Evolutionary conservation across 2,113 vertebrate genomes (phyloP).

Genomic region (Oryzias melastigma): DNA sequence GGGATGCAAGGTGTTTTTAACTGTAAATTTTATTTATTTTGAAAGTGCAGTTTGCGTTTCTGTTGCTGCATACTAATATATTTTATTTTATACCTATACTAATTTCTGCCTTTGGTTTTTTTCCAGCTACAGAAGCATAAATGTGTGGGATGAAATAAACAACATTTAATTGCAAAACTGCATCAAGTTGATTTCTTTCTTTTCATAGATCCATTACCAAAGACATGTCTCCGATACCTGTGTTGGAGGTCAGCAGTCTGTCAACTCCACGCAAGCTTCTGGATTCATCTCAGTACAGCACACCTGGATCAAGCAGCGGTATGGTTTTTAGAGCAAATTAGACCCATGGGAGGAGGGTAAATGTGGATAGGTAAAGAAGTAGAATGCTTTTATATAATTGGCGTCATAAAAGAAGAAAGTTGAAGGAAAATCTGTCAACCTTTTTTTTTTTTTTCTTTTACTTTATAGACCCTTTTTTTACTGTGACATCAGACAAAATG

Average conservation of each 20-base stretch:
- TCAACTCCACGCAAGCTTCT: slow-evolving; percentile 90
- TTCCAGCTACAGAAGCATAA: too few species aligned
- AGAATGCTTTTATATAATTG: too few species aligned
- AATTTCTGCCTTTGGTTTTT: too few species aligned
- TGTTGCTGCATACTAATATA: slow-evolving; percentile 23
- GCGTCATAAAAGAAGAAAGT: too few species aligned
- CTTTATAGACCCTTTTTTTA: too few species aligned
- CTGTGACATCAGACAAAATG: too few species aligned
- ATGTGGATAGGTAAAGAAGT: too few species aligned
- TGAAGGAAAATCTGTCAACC: too few species aligned
- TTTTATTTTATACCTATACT: background rate
- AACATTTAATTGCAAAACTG: background rate
- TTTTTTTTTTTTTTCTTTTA: too few species aligned
- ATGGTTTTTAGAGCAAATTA: slow-evolving; percentile 41
- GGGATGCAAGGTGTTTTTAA: slow-evolving; percentile 37
- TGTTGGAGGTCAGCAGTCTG: slow-evolving; percentile 87
- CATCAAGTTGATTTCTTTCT: slow-evolving; percentile 2
- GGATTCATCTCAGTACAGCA: slow-evolving; percentile 86
- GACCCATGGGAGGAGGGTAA: background rate
- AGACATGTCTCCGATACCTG: slow-evolving; percentile 81
- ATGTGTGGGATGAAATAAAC: too few species aligned
- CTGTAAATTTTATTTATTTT: slow-evolving; percentile 50
- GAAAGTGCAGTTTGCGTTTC: slow-evolving; percentile 18
- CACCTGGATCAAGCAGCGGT: slow-evolving; percentile 82
- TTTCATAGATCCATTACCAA: slow-evolving; percentile 79